A percentile compares a stretch with the other conserved stretches of the same genome.
Conservation (phyloP, 2,113 vertebrate species). For the Hippocampus guttulatus region DNA sequence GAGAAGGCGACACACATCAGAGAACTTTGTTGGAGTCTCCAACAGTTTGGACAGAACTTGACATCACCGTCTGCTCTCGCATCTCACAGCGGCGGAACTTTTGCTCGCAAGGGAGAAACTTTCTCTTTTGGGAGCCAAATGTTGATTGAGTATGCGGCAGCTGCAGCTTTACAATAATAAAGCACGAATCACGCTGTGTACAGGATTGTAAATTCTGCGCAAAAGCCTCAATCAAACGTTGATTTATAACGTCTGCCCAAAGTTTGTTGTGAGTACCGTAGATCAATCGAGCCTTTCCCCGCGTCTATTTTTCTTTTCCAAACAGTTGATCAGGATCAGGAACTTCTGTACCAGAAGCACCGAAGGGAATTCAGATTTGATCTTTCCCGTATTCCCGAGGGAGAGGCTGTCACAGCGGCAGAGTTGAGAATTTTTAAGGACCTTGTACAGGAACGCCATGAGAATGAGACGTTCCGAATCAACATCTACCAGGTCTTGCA, state of each 20-base stretch:
- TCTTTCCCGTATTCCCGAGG: constrained; percentile 88
- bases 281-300: neutral
- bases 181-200: neutral
- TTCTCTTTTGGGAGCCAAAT: constrained; percentile 13
- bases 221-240: constrained; percentile 12
- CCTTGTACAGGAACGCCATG: constrained; percentile 76
- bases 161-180: neutral
- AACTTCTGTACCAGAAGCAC: constrained; percentile 79
- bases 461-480: constrained; percentile 89
- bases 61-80: constrained; percentile 23
- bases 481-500: constrained; percentile 88
- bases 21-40: constrained; percentile 38
- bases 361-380: constrained; percentile 87
- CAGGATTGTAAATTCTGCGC: neutral
- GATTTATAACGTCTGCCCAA: neutral
- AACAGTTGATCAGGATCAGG: constrained; percentile 82
- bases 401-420: constrained; percentile 86
- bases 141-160: constrained; percentile 14
- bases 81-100: constrained; percentile 36
- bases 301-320: constrained; percentile 3
- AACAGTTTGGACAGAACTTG: constrained; percentile 34
- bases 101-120: constrained; percentile 26
- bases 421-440: constrained; percentile 95
- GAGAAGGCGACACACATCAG: constrained; percentile 54
- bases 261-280: no score